phyloP scores from a whole-genome alignment of 2,797 vertebrate genomes.

The Cyprinella venusta region DNA sequence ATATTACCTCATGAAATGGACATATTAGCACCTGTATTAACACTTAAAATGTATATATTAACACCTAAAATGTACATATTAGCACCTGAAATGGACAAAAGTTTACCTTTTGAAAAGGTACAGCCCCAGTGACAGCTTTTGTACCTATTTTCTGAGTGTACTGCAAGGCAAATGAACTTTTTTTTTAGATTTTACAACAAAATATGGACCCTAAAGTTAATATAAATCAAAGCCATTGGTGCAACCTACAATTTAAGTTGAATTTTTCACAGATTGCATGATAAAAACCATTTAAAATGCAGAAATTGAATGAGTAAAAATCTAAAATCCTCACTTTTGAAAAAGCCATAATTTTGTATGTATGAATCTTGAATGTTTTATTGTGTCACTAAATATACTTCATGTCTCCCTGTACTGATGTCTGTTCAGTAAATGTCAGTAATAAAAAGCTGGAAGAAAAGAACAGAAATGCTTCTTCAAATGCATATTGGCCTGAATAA shows the following conservation, averaged over 20 bases:
- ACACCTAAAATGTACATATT: too few relatives aligned
- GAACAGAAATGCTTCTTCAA: background rate
- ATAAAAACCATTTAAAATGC: background rate
- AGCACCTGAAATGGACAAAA: too few relatives aligned
- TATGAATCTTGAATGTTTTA: background rate
- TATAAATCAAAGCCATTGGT: too few relatives aligned
- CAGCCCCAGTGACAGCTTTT: too few relatives aligned
- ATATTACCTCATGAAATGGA: too few relatives aligned
- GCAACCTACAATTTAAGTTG: too few relatives aligned
- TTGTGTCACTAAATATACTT: background rate
- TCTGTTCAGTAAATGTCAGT: background rate
- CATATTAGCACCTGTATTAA: too few relatives aligned
- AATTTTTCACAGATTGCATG: too few relatives aligned
- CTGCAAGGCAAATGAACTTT: too few relatives aligned
- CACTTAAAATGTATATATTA: too few relatives aligned
- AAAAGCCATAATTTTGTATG: background rate
- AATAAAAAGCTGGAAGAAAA: constrained; percentile 31
- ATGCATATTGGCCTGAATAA: constrained; percentile 10
- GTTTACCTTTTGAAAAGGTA: too few relatives aligned
- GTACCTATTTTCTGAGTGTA: too few relatives aligned
- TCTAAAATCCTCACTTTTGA: background rate
- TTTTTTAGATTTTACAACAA: background rate
- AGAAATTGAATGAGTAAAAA: background rate
- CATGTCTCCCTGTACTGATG: background rate
- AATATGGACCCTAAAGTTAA: background rate